A percentile compares a stretch with the other conserved stretches of the same genome.
phyloP scores from a whole-genome alignment of 2,888 invertebrate genomes.

The Patella depressa region DNA sequence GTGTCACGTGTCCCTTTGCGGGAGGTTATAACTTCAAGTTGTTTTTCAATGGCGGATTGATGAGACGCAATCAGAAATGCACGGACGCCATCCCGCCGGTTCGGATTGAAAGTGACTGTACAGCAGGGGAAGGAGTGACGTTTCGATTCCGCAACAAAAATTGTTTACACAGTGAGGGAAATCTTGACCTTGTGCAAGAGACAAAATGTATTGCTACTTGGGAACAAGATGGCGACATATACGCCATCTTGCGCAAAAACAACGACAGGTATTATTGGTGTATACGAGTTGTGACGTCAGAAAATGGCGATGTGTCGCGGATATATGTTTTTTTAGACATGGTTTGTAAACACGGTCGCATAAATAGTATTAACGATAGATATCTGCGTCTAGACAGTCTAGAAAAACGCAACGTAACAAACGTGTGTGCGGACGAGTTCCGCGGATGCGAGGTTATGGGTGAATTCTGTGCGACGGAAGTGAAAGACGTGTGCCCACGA shows the following conservation, averaged over 20 bases:
- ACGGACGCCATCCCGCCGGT: slow-evolving; percentile 26
- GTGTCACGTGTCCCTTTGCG: slow-evolving; percentile 31
- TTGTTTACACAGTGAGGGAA: slow-evolving; percentile 30
- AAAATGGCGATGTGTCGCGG: slow-evolving; percentile 17
- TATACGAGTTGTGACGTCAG: slow-evolving; percentile 28
- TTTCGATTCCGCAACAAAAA: slow-evolving; percentile 33
- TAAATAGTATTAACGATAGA: slow-evolving; percentile 18
- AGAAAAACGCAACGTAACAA: slow-evolving; percentile 22
- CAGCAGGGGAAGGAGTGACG: slow-evolving; percentile 33
- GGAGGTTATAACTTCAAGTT: slow-evolving; percentile 39
- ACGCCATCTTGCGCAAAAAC: slow-evolving; percentile 31
- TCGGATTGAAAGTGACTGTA: slow-evolving; percentile 41
- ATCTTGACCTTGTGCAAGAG: slow-evolving; percentile 26
- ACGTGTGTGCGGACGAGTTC: slow-evolving; percentile 32
- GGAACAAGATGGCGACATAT: slow-evolving; percentile 30
- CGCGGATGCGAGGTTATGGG: slow-evolving; percentile 21
- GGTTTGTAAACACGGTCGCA: slow-evolving; percentile 28
- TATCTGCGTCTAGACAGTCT: slow-evolving; percentile 25
- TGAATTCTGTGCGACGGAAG: slow-evolving; percentile 23
- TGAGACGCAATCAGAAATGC: slow-evolving; percentile 18
- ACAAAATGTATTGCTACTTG: slow-evolving; percentile 38
- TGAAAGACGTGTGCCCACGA: slow-evolving; percentile 24
- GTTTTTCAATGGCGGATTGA: slow-evolving; percentile 8
- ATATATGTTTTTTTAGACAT: slow-evolving; percentile 30
- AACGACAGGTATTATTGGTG: slow-evolving; percentile 40